A percentile compares a stretch with the other conserved stretches of the same genome.
Conservation (phyloP, 2,113 vertebrate species). For the Amazona guildingii region DNA sequence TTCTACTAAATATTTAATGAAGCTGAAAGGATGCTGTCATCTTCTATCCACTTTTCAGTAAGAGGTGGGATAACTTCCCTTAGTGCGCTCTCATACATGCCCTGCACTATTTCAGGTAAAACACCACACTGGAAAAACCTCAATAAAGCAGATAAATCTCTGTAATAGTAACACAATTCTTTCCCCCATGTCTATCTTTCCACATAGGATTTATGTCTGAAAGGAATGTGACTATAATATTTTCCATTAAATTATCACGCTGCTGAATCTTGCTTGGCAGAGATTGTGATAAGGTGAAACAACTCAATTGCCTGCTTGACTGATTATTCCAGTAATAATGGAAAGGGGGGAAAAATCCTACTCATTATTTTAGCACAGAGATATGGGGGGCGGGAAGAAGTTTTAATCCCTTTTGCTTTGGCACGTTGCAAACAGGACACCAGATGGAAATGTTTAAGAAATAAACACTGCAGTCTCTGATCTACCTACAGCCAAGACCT, state of each 20-base stretch:
- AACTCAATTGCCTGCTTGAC: conserved; percentile 5
- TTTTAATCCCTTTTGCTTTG: conserved; percentile 7
- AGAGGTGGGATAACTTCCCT: not conserved
- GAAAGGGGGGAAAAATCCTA: not conserved
- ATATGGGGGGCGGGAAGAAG: not conserved
- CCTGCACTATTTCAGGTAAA: not conserved
- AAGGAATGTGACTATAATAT: conserved; percentile 20
- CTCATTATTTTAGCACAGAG: conserved; percentile 18
- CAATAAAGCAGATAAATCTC: not conserved
- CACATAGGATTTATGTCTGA: not conserved
- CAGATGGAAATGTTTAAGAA: conserved; percentile 32
- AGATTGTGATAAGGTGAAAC: not conserved
- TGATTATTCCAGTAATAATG: conserved; percentile 37
- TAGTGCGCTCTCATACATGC: not conserved
- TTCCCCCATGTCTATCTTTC: not conserved
- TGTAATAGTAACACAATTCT: not conserved
- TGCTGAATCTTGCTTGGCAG: conserved; percentile 32
- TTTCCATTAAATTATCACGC: conserved; percentile 31
- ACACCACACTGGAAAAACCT: not conserved
- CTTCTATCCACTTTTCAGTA: not conserved
- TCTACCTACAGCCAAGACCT: conserved; percentile 30
- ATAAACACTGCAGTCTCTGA: conserved; percentile 26
- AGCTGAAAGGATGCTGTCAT: not conserved
- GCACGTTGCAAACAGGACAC: conserved; percentile 15
- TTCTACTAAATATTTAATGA: not conserved